Conservation (phyloP, 2,888 invertebrate species). For the Psylliodes chrysocephalus region DNA sequence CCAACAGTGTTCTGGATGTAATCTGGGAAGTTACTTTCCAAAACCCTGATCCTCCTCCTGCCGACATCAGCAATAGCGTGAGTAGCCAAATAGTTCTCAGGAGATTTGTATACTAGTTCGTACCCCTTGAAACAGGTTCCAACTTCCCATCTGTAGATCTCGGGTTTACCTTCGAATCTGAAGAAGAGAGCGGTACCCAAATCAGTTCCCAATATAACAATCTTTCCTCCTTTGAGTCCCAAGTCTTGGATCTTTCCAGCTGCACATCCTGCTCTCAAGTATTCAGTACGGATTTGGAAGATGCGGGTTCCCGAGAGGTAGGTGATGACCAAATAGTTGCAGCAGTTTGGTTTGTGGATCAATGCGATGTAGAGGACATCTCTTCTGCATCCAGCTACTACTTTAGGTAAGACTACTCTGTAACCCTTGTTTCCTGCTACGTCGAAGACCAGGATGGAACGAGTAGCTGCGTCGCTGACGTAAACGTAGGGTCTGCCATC, state of each 20-base stretch:
- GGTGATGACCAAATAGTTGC: conserved; percentile 71
- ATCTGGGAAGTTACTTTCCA: conserved; percentile 74
- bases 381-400: conserved; percentile 65
- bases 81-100: conserved; percentile 69
- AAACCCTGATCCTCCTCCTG: conserved; percentile 68
- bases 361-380: conserved; percentile 76
- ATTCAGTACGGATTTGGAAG: conserved; percentile 73
- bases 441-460: conserved; percentile 76
- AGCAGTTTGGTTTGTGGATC: conserved; percentile 67
- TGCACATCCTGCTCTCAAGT: conserved; percentile 70
- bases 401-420: conserved; percentile 72
- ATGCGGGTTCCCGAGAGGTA: conserved; percentile 73
- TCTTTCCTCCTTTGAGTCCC: conserved; percentile 69
- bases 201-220: conserved; percentile 73
- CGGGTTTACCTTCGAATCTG: conserved; percentile 70
- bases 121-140: conserved; percentile 63
- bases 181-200: conserved; percentile 70
- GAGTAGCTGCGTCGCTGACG: conserved; percentile 76
- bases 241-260: conserved; percentile 67
- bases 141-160: conserved; percentile 71
- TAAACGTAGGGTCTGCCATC: conserved; percentile 73
- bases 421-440: conserved; percentile 68
- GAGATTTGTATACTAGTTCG: conserved; percentile 67
- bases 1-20: conserved; percentile 72
- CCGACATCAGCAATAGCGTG: conserved; percentile 70